Conservation (phyloP, 2,888 invertebrate species). For the Urechis unicinctus region DNA sequence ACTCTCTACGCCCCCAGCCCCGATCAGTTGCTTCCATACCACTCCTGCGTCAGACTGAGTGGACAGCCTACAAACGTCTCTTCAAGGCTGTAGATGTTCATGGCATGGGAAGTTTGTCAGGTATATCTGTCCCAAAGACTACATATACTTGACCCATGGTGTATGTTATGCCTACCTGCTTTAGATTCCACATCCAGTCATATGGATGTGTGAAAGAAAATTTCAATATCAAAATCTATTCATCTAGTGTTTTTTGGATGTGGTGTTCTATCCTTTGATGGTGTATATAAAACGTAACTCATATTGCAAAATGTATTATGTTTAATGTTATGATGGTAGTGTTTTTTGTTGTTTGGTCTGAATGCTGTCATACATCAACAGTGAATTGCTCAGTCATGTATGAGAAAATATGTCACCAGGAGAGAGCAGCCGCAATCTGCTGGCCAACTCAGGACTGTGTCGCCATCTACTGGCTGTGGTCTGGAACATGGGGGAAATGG, state of each 20-base stretch:
- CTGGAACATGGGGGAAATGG: conserved; percentile 37
- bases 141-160: no score
- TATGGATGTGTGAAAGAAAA: no score
- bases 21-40: conserved; percentile 9
- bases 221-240: no score
- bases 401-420: conserved; percentile 24
- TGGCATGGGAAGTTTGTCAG: neutral
- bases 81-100: conserved; percentile 25
- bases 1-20: conserved; percentile 16
- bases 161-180: no score
- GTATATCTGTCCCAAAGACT: no score
- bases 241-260: no score
- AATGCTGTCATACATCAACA: no score
- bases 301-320: no score
- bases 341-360: neutral
- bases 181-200: no score
- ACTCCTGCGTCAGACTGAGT: conserved; percentile 25
- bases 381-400: no score
- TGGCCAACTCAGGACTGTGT: conserved; percentile 27
- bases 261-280: no score
- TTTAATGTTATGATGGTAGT: neutral
- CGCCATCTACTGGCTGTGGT: conserved; percentile 28
- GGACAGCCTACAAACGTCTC: conserved; percentile 29
- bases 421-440: conserved; percentile 25
- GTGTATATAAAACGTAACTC: no score